A percentile compares a stretch with the other conserved stretches of the same genome.
phyloP scores from a whole-genome alignment of 2,113 vertebrate species.

The Muntiacus reevesi region DNA sequence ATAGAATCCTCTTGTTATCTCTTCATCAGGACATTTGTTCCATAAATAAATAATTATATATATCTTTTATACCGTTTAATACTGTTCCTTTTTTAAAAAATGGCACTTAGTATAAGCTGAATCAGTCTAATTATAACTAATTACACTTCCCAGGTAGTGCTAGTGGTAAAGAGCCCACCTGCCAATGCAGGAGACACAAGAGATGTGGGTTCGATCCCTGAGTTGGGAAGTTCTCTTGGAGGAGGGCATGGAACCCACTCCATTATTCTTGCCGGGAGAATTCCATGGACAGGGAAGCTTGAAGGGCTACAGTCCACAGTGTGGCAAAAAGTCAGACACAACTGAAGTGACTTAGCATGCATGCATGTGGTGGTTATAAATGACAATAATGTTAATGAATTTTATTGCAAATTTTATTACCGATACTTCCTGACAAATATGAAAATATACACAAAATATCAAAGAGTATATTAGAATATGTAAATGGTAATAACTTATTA shows the following conservation, averaged over 20 bases:
- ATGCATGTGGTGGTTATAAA: not conserved
- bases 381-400: slow-evolving; percentile 60
- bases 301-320: not conserved
- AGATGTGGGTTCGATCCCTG: not conserved
- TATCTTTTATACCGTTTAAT: not conserved
- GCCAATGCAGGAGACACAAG: not conserved
- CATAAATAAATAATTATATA: not conserved
- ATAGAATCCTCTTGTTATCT: not conserved
- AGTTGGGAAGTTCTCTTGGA: not conserved
- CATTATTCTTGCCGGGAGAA: not conserved
- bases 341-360: not conserved
- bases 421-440: slow-evolving; percentile 10
- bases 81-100: not conserved
- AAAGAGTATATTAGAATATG: slow-evolving; percentile 5
- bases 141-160: not conserved
- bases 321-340: not conserved
- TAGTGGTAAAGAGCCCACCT: not conserved
- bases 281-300: not conserved
- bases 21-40: not conserved
- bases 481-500: not conserved
- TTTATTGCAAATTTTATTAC: slow-evolving; percentile 15
- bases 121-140: not conserved
- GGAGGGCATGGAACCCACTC: not conserved
- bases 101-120: not conserved
- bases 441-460: not conserved